Base-by-base conservation (phyloP, 2,888 invertebrate species). In the Agrilus mali region DNA sequence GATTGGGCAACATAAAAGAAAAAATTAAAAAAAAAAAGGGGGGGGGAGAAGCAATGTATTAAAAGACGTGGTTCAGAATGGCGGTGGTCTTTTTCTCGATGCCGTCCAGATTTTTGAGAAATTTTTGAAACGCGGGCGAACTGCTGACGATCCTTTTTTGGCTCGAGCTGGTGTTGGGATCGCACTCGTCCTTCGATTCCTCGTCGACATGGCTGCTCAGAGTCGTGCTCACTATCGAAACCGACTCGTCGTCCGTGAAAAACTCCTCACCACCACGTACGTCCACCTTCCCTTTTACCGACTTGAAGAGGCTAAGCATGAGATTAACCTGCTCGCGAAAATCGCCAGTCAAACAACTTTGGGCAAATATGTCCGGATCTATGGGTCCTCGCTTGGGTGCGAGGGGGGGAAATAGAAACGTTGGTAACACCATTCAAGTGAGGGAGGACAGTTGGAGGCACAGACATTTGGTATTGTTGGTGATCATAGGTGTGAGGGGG, bases 101-200 rank as follows among this genome's bases (percentile, higher is more conserved):
- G 3, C 33, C 40, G 15, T 46, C 48, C 46, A 48, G 40, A 8
- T 45, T 48, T 39, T 53, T 58, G 34, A 61, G 45, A 42, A 63
- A 61, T 38, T 58, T 55, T 44, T 60, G 56, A 48, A 63, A 63
- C 6, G 60, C 63, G 4, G 53, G 44, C 1, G 63, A 61, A 50
- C 54, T 60, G 46, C 60, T 61, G n/a, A 62, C 59, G 16, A 61
- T 54, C 31, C 53, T 47, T 7, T 53, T 44, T 40, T 42, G 27
- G 27, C 27, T 10, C 27, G 27, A 22, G 7, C 22, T 48, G 12
- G 49, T 5, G 17, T 17, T 38, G 8, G 50, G 50, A 15, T 50
- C 50, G 14, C 45, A 41, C 33, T 51, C 50, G 22, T 51, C 52
- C 13, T 36, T 38, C 45, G 43, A 37, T 27, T 45, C 48, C 55